phyloP scores from a whole-genome alignment of 2,797 vertebrate species.

The Pseudochaenichthys georgianus region DNA sequence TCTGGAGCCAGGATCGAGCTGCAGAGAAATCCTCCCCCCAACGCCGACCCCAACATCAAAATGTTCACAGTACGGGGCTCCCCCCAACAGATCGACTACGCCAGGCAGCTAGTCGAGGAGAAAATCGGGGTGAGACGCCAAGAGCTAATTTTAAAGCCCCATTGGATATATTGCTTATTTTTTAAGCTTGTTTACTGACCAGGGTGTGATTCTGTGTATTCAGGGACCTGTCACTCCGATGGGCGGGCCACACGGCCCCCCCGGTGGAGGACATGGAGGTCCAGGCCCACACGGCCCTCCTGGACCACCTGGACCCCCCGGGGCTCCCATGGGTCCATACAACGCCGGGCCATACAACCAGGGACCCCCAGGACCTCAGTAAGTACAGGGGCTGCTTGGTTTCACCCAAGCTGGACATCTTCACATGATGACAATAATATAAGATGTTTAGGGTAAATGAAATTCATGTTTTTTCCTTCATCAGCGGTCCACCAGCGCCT shows the following conservation, averaged over 20 bases:
- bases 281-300: constrained; percentile 96
- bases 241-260: constrained; percentile 94
- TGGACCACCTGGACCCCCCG: constrained; percentile 94
- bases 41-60: constrained; percentile 97
- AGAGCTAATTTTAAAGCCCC: fast-evolving
- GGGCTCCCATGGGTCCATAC: constrained; percentile 96
- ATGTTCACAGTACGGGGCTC: constrained; percentile 98
- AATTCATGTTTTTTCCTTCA: constrained; percentile 23
- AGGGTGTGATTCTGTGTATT: constrained; percentile 8
- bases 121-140: constrained; percentile 93
- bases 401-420: fast-evolving
- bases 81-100: constrained; percentile 98
- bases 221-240: constrained; percentile 97
- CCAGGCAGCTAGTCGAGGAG: constrained; percentile 97
- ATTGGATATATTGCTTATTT: fast-evolving
- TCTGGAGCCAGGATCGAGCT: constrained; percentile 98
- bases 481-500: constrained; percentile 94
- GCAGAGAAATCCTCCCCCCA: constrained; percentile 97
- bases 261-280: constrained; percentile 96
- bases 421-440: fast-evolving
- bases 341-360: constrained; percentile 97
- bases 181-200: background rate
- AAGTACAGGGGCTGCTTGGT: constrained; percentile 70
- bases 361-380: constrained; percentile 98
- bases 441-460: background rate